Percentiles rank a stretch among this genome's conserved stretches.
Conservation (phyloP, 1,140 invertebrate species). For the Drosophila nigromelanica region DNA sequence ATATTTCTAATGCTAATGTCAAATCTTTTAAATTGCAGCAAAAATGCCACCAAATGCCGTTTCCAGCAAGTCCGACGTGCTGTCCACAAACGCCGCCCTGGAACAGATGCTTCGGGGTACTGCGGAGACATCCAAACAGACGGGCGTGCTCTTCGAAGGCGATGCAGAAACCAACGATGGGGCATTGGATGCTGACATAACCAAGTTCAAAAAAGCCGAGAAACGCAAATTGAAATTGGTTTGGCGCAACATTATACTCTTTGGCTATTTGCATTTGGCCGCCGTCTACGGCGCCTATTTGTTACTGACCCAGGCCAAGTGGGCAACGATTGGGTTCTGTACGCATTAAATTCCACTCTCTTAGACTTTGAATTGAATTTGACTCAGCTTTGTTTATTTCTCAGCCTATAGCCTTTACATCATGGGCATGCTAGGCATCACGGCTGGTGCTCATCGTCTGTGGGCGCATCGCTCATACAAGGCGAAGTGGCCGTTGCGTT, state of each 20-base stretch:
- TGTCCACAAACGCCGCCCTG: neutral
- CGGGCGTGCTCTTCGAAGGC: constrained; percentile 87
- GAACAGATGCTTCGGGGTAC: neutral
- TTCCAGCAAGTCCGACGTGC: constrained; percentile 15
- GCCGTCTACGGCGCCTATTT: constrained; percentile 94
- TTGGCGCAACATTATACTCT: constrained; percentile 96
- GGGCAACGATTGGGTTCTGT: constrained; percentile 90
- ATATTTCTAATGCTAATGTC: too few species aligned
- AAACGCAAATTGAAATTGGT: constrained; percentile 88
- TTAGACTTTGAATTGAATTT: neutral
- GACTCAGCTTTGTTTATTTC: neutral
- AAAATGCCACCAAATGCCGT: constrained; percentile 70
- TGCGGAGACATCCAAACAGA: constrained; percentile 54
- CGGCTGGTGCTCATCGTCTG: constrained; percentile 95
- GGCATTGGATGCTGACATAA: constrained; percentile 78
- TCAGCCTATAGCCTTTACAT: constrained; percentile 85
- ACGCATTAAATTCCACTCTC: constrained; percentile 65
- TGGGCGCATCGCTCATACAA: constrained; percentile 98
- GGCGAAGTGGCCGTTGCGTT: constrained; percentile 92
- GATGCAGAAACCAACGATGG: constrained; percentile 86
- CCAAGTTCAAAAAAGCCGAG: constrained; percentile 77
- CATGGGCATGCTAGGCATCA: constrained; percentile 91
- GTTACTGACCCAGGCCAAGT: constrained; percentile 90
- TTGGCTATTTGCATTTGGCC: constrained; percentile 93
- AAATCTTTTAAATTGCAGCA: neutral